phyloP scores from a whole-genome alignment of 2,113 vertebrate species.

The Saimiri boliviensis region DNA sequence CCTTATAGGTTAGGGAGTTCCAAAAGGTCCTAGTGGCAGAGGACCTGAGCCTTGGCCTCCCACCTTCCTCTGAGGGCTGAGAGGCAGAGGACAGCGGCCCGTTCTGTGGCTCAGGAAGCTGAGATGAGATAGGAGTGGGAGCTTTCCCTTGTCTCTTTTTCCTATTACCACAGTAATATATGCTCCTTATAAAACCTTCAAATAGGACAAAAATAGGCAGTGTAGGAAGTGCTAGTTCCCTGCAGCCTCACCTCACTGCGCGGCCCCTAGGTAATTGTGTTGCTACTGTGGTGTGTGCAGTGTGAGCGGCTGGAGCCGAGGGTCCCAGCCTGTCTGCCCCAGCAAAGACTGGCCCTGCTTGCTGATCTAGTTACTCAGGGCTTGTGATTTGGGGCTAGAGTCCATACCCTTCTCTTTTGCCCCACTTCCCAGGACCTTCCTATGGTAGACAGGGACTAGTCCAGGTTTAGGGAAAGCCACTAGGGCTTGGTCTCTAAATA shows the following conservation, averaged over 20 bases:
- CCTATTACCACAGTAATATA: background rate
- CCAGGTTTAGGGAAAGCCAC: background rate
- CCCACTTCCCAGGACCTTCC: background rate
- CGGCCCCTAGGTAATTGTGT: background rate
- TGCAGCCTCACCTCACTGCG: background rate
- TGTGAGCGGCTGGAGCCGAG: background rate
- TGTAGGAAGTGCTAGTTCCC: background rate
- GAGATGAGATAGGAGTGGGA: background rate
- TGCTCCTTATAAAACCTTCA: conserved; percentile 53
- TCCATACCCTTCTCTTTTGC: background rate
- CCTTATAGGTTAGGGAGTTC: rapidly evolving
- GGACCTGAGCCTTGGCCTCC: background rate
- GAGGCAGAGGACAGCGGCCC: background rate
- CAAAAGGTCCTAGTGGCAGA: background rate
- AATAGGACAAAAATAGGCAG: background rate
- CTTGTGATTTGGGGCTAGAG: background rate
- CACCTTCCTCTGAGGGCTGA: background rate
- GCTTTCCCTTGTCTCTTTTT: background rate
- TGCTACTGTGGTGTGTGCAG: background rate
- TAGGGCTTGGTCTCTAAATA: background rate
- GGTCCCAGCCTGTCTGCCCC: background rate
- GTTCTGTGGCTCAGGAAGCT: background rate
- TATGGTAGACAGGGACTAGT: background rate
- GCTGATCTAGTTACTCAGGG: background rate
- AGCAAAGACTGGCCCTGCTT: background rate